Base-by-base conservation (phyloP, 2,113 vertebrate species). In the Pachypanchax playfairii region DNA sequence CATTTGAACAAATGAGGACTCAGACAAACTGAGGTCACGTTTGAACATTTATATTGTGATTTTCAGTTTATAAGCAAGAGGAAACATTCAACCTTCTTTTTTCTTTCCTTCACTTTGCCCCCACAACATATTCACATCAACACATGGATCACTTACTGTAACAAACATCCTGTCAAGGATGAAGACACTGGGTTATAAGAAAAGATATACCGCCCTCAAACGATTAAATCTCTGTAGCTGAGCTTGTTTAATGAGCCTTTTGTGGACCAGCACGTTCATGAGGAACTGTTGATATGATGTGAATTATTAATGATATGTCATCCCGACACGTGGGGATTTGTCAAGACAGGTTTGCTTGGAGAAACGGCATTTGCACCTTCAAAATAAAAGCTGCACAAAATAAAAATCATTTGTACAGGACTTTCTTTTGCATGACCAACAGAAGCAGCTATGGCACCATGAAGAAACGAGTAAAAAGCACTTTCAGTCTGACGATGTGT, bases 41-140 rank as follows among this genome's bases (percentile, higher is more conserved):
- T 89, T 81, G 50, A 85, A 91, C 88, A 91, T 90, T 90, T 91
- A 92, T 92, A 88, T 88, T 87, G 86, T 76, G 82, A 84, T 84
- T 88, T 83, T 89, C 77, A 82, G 79, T 88, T 87, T 85, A 90
- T 86, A 89, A 89, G 89, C 87, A 89, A 86, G 83, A 81, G 70
- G 74, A 88, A 68, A 86, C 75, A 70, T 73, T 83, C 57, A 54
- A 53, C 78, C 73, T 43, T 28, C 68, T 18, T 44, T 65, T 80
- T 53, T 29, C 59, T 75, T 83, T 80, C 75, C 71, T 68, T 84
- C 60, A 59, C 72, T 80, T 71, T 62, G 63, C 73, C 74, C 77
- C 73, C 39, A 18, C 15, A 3, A 70, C 79, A 36, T 73, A 73
- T 82, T 82, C 75, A 78, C 84, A 59, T 85, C 76, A 86, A 79